phyloP scores from a whole-genome alignment of 2,888 invertebrate genomes.

The Euplagia quadripunctaria region DNA sequence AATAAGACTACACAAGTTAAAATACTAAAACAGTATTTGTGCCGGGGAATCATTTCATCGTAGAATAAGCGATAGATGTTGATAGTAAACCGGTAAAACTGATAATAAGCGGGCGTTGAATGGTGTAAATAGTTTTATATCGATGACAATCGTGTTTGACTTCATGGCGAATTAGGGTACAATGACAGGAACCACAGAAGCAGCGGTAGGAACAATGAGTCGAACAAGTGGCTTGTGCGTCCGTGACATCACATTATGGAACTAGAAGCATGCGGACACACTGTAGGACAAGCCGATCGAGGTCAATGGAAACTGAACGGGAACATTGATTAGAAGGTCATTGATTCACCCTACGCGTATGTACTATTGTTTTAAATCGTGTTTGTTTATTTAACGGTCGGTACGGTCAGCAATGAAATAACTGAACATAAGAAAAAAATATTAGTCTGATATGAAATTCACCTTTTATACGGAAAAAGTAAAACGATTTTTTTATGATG shows the following conservation, averaged over 20 bases:
- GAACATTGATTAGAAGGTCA: slow-evolving; percentile 69
- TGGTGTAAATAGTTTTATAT: slow-evolving; percentile 81
- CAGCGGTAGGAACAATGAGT: slow-evolving; percentile 73
- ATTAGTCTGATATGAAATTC: too few species aligned
- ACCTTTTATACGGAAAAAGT: too few species aligned
- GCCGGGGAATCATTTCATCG: slow-evolving; percentile 75
- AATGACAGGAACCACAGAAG: slow-evolving; percentile 85
- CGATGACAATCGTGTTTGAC: slow-evolving; percentile 73
- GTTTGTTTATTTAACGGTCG: slow-evolving; percentile 5
- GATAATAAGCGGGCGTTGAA: slow-evolving; percentile 69
- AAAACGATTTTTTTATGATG: too few species aligned
- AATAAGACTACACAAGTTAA: slow-evolving; percentile 67
- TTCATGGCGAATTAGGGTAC: slow-evolving; percentile 82
- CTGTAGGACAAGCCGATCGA: slow-evolving; percentile 66
- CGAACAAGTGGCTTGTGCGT: slow-evolving; percentile 63
- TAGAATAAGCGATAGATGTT: slow-evolving; percentile 58
- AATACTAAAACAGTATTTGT: slow-evolving; percentile 61
- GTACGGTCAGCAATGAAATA: background rate
- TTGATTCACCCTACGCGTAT: slow-evolving; percentile 43
- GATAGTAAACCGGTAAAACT: slow-evolving; percentile 54
- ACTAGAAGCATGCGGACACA: slow-evolving; percentile 59
- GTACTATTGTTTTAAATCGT: slow-evolving; percentile 1
- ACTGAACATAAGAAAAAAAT: background rate
- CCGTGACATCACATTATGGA: slow-evolving; percentile 80
- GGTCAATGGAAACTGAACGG: slow-evolving; percentile 71